Evolutionary conservation across 1,140 invertebrate genomes (phyloP), one percentile per base, ranked within the genome.

Genomic region (Andricus grossulariae): DNA sequence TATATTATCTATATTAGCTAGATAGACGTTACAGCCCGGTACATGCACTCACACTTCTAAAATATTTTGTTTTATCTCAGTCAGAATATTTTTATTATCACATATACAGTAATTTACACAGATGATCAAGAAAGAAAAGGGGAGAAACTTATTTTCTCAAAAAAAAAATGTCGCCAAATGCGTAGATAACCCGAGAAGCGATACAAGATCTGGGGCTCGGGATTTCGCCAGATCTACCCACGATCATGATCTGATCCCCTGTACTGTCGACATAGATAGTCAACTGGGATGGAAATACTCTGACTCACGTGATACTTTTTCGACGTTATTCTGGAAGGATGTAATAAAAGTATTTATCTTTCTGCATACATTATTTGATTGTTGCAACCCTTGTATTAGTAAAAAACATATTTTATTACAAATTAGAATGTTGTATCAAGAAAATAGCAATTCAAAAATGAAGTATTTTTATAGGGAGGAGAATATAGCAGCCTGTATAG

Each of bases 231-330:
- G 60, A 66, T 66, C 25, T 66, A 66, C 57, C 25, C 57, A 16
- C 25, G 57, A 66, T 66, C 57, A 66, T 66, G 25, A 25, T 66
- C 25, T 39, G 25, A 66, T 66, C 57, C 57, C 57, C 25, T 66
- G 21, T 32, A 32, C 25, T 60, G 57, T 60, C 32, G 21, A 60
- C 21, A 66, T 39, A 32, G 21, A 66, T 66, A 66, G 25, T 45
- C 60, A 66, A 39, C 60, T n/a, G 60, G 21, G 16, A 66, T 66
- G 32, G 39, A 66, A 66, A 66, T 39, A n/a, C 25, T 66, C 60
- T 66, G 32, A 66, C 60, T 45, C 60, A 66, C 39, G 25, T 45
- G 4, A 66, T 66, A 60, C 32, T 66, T 66, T 16, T 25, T 57
- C 4, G 19, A 39, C 2, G 15, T 66, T 66, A 32, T 66, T 66